Conservation (phyloP, 1,140 invertebrate genomes). For the Aphidius gifuensis region DNA sequence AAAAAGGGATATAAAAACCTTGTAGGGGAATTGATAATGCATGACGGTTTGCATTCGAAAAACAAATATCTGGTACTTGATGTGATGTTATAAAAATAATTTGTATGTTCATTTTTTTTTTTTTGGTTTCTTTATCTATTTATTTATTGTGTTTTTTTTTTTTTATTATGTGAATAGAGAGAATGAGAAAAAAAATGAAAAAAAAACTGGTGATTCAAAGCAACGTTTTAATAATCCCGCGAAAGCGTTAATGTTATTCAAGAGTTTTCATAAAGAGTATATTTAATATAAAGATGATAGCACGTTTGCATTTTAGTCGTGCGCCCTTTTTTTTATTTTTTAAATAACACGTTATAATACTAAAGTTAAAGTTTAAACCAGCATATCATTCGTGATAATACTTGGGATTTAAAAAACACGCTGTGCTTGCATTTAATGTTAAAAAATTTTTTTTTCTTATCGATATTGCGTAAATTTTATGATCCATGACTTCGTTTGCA, state of each 20-base stretch:
- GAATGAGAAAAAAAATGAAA: conserved; percentile 4
- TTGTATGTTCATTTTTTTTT: neutral
- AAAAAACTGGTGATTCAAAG: no score
- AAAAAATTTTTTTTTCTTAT: conserved; percentile 16
- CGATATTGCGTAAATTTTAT: conserved; percentile 46
- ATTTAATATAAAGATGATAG: conserved; percentile 30
- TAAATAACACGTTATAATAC: conserved; percentile 14
- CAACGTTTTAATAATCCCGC: conserved; percentile 15
- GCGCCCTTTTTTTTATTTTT: neutral
- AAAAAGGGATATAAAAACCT: neutral
- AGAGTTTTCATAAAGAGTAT: conserved; percentile 15
- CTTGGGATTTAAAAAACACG: conserved; percentile 33
- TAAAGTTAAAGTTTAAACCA: conserved; percentile 43
- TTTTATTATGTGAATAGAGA: neutral
- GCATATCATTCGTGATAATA: conserved; percentile 42
- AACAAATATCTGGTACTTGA: no score
- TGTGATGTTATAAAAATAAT: no score
- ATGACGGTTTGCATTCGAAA: neutral
- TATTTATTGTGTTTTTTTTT: neutral
- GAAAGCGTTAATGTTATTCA: conserved; percentile 20
- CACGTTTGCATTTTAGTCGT: conserved; percentile 34
- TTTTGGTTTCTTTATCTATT: neutral
- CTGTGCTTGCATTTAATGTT: conserved; percentile 30
- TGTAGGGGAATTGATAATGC: neutral
- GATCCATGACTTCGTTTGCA: conserved; percentile 44